Evolutionary conservation across 2,797 vertebrate species (phyloP), one percentile per base, ranked within the genome.

Genomic region (Rhinogobio ventralis): DNA sequence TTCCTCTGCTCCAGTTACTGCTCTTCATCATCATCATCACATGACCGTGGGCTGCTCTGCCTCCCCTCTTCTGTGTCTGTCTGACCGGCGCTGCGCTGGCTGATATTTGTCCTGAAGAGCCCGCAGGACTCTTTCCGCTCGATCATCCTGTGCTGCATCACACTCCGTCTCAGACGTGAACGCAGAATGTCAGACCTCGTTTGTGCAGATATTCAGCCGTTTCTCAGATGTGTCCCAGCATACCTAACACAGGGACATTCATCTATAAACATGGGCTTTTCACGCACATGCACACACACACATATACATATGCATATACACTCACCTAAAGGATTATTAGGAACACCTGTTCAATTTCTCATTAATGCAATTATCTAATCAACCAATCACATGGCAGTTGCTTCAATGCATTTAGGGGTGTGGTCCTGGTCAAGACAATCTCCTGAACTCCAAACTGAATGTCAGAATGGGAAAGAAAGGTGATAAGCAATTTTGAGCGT

Each of bases 1-100:
- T 69, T 80, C 82, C 25, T 89, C 19, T 85, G 67, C 46, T 81
- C 49, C 64, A 80, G 64, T 80, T 57, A 25, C n/a, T 5, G 36
- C n/a, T 62, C 57, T 78, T 78, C 75, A 1, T 77, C 53, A 9
- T 80, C 46, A 23, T 67, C 45, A 9, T 68, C 64, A 81, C 49
- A 42, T 81, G 79, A 81, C 7, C 19, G 1, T 68, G 23, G 46
- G 36, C 33, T 3, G 42, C 25, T 83, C 42, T 33, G 82, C 45
- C 25, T 20, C 45, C 45, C 51, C 25, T 28, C 42, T 7, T 39
- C 30, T 71, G 33, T 36, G 51, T 25, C 17, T 60, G 36, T 77
- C 28, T 77, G 13, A 30, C 45, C 8, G 17, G 4, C n/a, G 3
- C 23, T 9, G n/a, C 71, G 1, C 25, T 73, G 46, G 46, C 72